Evolutionary conservation across 53 echinoderm and acorn worm species (phyloP), one percentile per base, ranked within the genome.

Genomic region (Patiria pectinifera): DNA sequence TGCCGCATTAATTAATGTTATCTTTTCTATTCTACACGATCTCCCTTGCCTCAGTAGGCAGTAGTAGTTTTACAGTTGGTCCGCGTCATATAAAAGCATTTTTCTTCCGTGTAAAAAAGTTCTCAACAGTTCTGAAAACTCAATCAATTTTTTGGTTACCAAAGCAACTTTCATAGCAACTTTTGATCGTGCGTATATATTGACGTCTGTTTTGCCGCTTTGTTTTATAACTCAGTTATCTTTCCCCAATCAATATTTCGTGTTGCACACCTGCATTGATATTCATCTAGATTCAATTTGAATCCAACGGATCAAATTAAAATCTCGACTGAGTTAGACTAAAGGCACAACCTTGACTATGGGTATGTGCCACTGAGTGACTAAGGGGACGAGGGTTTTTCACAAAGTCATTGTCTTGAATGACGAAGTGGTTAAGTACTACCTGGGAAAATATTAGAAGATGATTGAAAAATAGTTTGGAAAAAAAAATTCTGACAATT

Each of bases 141-240:
- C 66, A 66, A 3, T 66, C 19, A 0, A 16, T 66, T 66, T 14
- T 66, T 66, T 14, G 12, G 19, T 66, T 66, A 7, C 66, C 15
- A 66, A 66, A 11, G 3, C 66, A 66, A 66, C 66, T 66, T 66
- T 11, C 66, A 16, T 66, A 18, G 3, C 4, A 66, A 6, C 53
- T 53, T 11, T 66, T 14, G 3, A 66, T 16, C 66, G 66, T 14
- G 19, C 66, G 14, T 66, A 16, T 18, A 25, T 21, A 9, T 23
- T 74, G 9, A 79, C 24, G 21, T 45, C 80, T 79, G 16, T 46
- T 46, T 47, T 47, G 80, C 80, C 43, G 45, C 47, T 44, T 22
- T 47, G 80, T 84, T 63, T 84, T n/a, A 82, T 84, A 84, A 84
- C 59, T 84, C 43, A 63, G 45, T 84, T 84, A 62, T 25, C 1